Evolutionary conservation across 30 jellyfish, hydroid and myxozoan genomes (phyloP).

Genomic region (Cassiopea andromeda): DNA sequence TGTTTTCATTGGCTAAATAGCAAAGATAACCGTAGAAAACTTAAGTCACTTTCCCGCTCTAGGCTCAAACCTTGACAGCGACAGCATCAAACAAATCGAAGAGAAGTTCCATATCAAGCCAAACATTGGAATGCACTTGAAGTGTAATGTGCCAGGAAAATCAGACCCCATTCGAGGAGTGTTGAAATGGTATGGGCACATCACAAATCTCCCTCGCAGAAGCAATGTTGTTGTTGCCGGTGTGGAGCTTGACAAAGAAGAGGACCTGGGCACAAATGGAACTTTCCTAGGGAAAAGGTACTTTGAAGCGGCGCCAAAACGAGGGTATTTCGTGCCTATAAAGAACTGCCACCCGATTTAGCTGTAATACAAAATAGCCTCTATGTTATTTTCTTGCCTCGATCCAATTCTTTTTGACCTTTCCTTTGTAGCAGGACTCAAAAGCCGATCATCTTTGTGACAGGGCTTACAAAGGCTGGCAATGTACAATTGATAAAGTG

Average conservation of each 20-base stretch:
- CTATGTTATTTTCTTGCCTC: neutral
- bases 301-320: conserved; percentile 82
- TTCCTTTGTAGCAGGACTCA: too few species aligned
- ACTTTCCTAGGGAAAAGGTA: conserved; percentile 97
- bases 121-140: conserved; percentile 78
- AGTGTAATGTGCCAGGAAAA: conserved; percentile 94
- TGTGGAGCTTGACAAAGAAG: conserved; percentile 89
- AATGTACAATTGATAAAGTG: too few species aligned
- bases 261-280: conserved; percentile 99
- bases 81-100: conserved; percentile 66
- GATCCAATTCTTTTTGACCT: neutral
- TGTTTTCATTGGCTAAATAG: too few species aligned
- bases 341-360: conserved; percentile 84
- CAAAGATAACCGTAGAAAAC: too few species aligned
- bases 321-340: conserved; percentile 96
- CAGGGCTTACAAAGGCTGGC: too few species aligned
- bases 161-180: conserved; percentile 80
- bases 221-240: conserved; percentile 96
- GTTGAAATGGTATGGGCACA: conserved; percentile 91
- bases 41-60: conserved; percentile 19
- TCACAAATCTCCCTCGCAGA: conserved; percentile 86
- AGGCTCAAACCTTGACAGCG: conserved; percentile 66
- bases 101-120: conserved; percentile 82
- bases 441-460: too few species aligned
- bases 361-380: neutral